phyloP scores from a whole-genome alignment of 2,113 vertebrate genomes.

The Elephantulus edwardii region DNA sequence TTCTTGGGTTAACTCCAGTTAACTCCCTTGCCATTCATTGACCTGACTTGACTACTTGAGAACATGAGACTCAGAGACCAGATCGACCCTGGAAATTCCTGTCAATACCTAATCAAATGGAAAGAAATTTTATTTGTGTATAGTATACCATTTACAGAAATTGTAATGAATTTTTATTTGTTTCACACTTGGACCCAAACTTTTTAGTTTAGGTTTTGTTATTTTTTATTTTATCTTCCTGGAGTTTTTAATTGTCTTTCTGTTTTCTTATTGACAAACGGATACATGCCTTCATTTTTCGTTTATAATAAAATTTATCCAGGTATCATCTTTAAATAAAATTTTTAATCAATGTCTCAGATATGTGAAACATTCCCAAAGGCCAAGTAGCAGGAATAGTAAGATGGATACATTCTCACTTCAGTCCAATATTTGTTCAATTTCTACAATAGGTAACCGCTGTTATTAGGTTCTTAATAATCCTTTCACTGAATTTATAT shows the following conservation, averaged over 20 bases:
- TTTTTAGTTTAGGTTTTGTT: too few species aligned
- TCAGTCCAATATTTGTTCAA: neutral
- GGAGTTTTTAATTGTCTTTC: slow-evolving; percentile 25
- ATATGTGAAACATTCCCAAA: neutral
- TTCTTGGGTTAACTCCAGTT: neutral
- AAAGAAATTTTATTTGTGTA: too few species aligned
- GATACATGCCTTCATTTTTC: slow-evolving; percentile 24
- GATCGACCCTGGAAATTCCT: neutral
- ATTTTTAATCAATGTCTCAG: neutral
- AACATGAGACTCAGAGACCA: neutral
- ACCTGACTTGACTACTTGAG: neutral
- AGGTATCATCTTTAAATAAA: slow-evolving; percentile 26
- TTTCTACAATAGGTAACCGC: neutral
- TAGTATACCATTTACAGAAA: neutral
- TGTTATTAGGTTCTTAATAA: slow-evolving; percentile 25
- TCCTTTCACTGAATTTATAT: slow-evolving; percentile 34
- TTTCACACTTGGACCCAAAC: neutral
- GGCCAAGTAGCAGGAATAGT: neutral
- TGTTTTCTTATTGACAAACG: neutral
- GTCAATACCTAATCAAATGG: neutral
- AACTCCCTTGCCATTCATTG: neutral
- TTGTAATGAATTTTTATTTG: neutral
- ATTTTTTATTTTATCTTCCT: neutral
- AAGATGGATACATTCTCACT: neutral
- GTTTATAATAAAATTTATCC: neutral